These are phyloP conservation scores for Suillia variegata DNA, from an alignment of 2,888 invertebrate genomes.

Conservation along the genomic window DNA sequence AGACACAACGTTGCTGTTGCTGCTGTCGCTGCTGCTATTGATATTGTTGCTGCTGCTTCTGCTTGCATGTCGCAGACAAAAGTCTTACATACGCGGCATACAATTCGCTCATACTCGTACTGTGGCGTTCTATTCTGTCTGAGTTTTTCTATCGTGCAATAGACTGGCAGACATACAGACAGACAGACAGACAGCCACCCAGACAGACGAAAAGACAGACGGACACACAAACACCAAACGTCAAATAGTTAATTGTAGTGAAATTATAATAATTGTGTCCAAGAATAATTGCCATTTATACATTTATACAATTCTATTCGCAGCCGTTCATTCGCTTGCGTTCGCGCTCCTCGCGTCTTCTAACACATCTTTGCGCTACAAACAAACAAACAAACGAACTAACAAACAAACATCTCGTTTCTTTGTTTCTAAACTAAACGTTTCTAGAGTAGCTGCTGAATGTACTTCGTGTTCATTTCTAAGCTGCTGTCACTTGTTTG, in stretches of 20 bases:
- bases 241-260: conserved; percentile 38
- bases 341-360: no score
- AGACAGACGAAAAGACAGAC: no score
- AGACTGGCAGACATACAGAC: not conserved
- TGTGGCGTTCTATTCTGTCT: no score
- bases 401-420: not conserved
- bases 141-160: not conserved
- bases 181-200: conserved; percentile 18
- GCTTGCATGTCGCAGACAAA: not conserved
- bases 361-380: conserved; percentile 25
- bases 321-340: not conserved
- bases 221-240: conserved; percentile 29
- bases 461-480: no score
- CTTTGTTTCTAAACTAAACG: no score
- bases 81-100: not conserved
- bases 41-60: conserved; percentile 6
- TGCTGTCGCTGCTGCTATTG: not conserved
- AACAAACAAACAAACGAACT: not conserved
- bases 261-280: conserved; percentile 29
- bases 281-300: conserved; percentile 20
- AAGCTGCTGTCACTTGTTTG: no score
- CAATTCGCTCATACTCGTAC: no score
- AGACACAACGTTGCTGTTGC: conserved; percentile 3
- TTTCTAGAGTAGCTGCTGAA: no score
- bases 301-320: no score